Base-by-base conservation (phyloP, 2,113 vertebrate species). In the Hydrolagus affinis region DNA sequence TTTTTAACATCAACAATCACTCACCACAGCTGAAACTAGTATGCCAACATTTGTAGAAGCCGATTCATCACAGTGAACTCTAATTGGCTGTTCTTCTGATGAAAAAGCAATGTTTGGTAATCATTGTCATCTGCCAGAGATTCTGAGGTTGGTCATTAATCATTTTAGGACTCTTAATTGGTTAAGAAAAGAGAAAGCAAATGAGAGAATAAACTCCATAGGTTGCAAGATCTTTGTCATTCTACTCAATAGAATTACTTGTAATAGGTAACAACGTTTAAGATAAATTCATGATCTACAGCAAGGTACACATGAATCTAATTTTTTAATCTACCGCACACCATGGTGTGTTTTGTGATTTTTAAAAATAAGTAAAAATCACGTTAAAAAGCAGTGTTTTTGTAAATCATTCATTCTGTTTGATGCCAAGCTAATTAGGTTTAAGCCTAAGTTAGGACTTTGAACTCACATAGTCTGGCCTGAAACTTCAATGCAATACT, bases 61-160 rank as follows among this genome's bases (percentile, higher is more conserved):
- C 56, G 74, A 76, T 76, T 76, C 21, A 76, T 76, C 74, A 57
- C 32, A 73, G 12, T 32, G 28, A 73, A 73, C 25, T 15, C 28
- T 73, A 73, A 73, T 76, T 76, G 74, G 74, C 19, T 76, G 74
- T 11, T 76, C 57, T 76, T 76, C 21, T 15, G 19, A 30, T n/a
- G 74, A 56, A 76, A 76, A 9, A 44, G 15, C 72, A 74, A 30
- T 74, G 30, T 75, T 44, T 75, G 7, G 30, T 44, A 75, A 73
- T 73, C 28, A 73, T 11, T 15, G 6, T 75, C 73, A 15, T 12
- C 73, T 75, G 73, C 56, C 73, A 75, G 73, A 75, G 32, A 76
- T 3, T 10, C 15, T 76, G 44, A 56, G 32, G 8, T 75, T 8
- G 56, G 19, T 10, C 21, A 8, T 76, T 76, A 19, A 23, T 57